Percentiles rank a stretch among this genome's conserved stretches.
These are phyloP conservation scores for Limnephilus marmoratus DNA, from an alignment of 2,888 invertebrate species.

Conservation along the genomic window DNA sequence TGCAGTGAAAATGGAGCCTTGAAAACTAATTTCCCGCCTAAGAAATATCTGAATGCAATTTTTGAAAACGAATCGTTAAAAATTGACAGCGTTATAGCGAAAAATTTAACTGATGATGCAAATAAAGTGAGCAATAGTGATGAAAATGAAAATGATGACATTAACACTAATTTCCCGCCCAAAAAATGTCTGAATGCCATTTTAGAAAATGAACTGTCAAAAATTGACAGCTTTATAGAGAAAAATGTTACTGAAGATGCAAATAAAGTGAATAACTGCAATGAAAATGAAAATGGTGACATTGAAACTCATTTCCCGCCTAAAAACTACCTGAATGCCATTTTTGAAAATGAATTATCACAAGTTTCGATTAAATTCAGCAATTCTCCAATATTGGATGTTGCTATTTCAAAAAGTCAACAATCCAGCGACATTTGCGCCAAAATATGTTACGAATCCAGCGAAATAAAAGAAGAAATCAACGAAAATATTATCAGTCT, in stretches of 20 bases:
- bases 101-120: too few relatives aligned
- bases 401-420: background rate
- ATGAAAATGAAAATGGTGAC: too few relatives aligned
- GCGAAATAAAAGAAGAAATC: background rate
- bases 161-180: too few relatives aligned
- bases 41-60: background rate
- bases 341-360: conserved; percentile 64
- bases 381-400: conserved; percentile 6
- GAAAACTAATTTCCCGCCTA: background rate
- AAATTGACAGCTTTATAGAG: too few relatives aligned
- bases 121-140: too few relatives aligned
- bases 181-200: background rate
- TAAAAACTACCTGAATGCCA: too few relatives aligned
- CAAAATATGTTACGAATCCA: conserved; percentile 8
- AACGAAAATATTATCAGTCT: conserved; percentile 4
- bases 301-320: too few relatives aligned
- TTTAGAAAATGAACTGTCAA: conserved; percentile 62
- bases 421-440: conserved; percentile 14
- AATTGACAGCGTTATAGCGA: too few relatives aligned
- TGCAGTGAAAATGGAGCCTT: background rate
- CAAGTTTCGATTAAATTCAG: conserved; percentile 45
- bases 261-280: too few relatives aligned
- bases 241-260: too few relatives aligned
- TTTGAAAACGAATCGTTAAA: background rate
- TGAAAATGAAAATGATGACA: too few relatives aligned